These are phyloP conservation scores for Xanthorhoe spadicearia DNA, from an alignment of 2,888 invertebrate species.

Conservation along the genomic window DNA sequence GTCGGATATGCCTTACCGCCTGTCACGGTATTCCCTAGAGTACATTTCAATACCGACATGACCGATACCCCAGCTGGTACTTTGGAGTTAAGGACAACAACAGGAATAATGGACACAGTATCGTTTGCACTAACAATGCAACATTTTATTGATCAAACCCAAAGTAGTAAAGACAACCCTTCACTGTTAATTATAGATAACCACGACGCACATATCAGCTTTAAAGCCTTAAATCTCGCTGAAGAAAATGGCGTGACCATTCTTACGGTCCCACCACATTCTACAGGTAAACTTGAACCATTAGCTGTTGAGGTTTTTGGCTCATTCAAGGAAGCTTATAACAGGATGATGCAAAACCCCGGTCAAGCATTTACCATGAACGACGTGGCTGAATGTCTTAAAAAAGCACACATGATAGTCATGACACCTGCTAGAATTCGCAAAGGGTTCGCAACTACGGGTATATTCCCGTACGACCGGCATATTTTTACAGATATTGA, in stretches of 20 bases:
- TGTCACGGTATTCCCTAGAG: constrained; percentile 42
- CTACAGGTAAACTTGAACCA: constrained; percentile 62
- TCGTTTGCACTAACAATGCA: constrained; percentile 55
- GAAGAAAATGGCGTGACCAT: constrained; percentile 61
- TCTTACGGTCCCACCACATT: constrained; percentile 64
- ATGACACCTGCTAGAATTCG: constrained; percentile 58
- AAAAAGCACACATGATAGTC: constrained; percentile 49
- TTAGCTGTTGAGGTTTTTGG: constrained; percentile 45
- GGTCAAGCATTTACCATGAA: constrained; percentile 65
- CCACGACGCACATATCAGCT: constrained; percentile 73
- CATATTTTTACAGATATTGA: constrained; percentile 53
- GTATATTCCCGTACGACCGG: constrained; percentile 46
- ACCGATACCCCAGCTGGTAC: constrained; percentile 57
- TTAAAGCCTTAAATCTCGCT: constrained; percentile 52
- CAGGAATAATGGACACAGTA: constrained; percentile 59
- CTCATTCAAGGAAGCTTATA: constrained; percentile 49
- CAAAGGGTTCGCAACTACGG: constrained; percentile 53
- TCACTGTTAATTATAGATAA: constrained; percentile 54
- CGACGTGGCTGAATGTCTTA: constrained; percentile 58
- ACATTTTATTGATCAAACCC: constrained; percentile 54
- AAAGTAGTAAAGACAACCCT: constrained; percentile 41
- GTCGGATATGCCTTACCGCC: constrained; percentile 46
- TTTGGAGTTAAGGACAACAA: constrained; percentile 54
- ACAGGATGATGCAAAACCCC: constrained; percentile 57
- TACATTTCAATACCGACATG: constrained; percentile 39